A percentile compares a stretch with the other conserved stretches of the same genome.
phyloP scores from a whole-genome alignment of 2,797 vertebrate genomes.

The Orestias chungarensis region DNA sequence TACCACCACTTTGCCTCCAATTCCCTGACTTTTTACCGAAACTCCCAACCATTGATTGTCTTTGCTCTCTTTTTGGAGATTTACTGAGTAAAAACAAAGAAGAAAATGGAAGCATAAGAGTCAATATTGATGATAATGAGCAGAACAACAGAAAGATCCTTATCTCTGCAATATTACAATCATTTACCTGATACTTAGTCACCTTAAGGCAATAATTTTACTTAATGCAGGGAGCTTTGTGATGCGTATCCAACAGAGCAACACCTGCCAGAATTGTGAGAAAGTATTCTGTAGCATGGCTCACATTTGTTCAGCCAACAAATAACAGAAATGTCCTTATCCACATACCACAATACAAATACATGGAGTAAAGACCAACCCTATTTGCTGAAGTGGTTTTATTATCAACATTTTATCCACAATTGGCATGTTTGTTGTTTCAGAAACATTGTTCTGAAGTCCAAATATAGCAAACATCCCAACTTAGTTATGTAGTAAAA shows the following conservation, averaged over 20 bases:
- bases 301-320: background rate
- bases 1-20: slow-evolving; percentile 94
- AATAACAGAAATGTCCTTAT: background rate
- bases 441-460: background rate
- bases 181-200: background rate
- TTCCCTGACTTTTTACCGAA: slow-evolving; percentile 92
- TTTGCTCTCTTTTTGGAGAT: slow-evolving; percentile 87
- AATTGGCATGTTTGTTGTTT: background rate
- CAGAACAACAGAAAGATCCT: background rate
- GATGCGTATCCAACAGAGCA: background rate
- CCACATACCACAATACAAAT: background rate
- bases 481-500: background rate
- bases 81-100: slow-evolving; percentile 74
- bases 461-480: background rate
- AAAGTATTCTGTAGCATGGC: background rate
- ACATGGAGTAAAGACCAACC: background rate
- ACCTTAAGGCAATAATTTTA: background rate
- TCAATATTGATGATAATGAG: slow-evolving; percentile 1
- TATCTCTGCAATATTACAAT: background rate
- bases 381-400: background rate
- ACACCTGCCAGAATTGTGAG: background rate
- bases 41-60: slow-evolving; percentile 97
- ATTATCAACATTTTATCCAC: background rate
- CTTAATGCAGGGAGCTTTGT: background rate
- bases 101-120: slow-evolving; percentile 11